phyloP scores from a whole-genome alignment of 1,140 invertebrate genomes.

The Teleogryllus occipitalis region DNA sequence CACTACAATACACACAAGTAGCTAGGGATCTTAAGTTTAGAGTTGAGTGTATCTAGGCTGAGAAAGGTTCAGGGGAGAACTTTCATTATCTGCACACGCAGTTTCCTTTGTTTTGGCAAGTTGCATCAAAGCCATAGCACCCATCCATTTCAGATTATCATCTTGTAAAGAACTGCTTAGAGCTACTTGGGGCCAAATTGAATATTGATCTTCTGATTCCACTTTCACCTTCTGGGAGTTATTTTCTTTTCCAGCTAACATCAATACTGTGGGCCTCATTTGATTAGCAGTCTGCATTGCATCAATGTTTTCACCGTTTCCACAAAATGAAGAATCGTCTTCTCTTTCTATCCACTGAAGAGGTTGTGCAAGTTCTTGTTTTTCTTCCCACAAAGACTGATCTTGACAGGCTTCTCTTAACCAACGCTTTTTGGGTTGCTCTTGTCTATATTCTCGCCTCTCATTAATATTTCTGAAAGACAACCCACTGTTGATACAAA shows the following conservation, averaged over 20 bases:
- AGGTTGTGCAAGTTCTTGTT: conserved; percentile 39
- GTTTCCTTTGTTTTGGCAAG: conserved; percentile 41
- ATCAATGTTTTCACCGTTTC: not conserved
- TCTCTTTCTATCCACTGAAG: conserved; percentile 31
- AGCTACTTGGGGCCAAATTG: conserved; percentile 27
- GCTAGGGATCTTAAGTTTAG: conserved; percentile 13
- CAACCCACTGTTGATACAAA: not conserved
- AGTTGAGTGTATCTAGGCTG: conserved; percentile 26
- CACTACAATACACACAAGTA: too few relatives aligned
- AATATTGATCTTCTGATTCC: conserved; percentile 25
- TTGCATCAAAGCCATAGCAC: conserved; percentile 59
- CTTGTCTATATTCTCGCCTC: conserved; percentile 27
- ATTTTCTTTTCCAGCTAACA: conserved; percentile 36
- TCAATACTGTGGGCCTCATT: conserved; percentile 46
- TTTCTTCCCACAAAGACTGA: conserved; percentile 38
- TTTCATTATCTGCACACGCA: conserved; percentile 25
- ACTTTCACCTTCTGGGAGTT: not conserved
- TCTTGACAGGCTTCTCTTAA: conserved; percentile 47
- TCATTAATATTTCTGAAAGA: conserved; percentile 12
- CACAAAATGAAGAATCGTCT: not conserved
- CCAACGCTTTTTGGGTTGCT: conserved; percentile 55
- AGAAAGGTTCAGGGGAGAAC: conserved; percentile 28
- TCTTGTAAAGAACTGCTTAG: conserved; percentile 32
- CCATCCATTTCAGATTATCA: conserved; percentile 47
- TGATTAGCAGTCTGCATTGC: conserved; percentile 37